These are phyloP conservation scores for Bembecia ichneumoniformis DNA, from an alignment of 2,888 invertebrate species.

Conservation along the genomic window DNA sequence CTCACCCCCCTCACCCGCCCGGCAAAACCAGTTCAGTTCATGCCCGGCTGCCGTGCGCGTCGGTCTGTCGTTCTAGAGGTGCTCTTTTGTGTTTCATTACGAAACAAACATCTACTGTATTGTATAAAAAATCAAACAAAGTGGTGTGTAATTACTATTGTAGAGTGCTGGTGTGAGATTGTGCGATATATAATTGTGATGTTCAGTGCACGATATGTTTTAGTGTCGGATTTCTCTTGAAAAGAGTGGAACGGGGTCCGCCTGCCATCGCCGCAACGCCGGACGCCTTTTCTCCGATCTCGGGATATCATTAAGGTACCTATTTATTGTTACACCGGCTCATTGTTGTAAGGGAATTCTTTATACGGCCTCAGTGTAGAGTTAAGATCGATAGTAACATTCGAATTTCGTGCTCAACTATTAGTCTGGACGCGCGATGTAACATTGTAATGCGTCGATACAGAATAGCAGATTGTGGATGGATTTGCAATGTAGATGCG, in stretches of 20 bases:
- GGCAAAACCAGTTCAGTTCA: constrained; percentile 67
- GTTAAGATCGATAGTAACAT: constrained; percentile 61
- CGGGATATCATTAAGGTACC: constrained; percentile 71
- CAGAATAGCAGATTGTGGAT: constrained; percentile 48
- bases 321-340: constrained; percentile 68
- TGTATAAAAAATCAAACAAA: constrained; percentile 53
- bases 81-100: constrained; percentile 49
- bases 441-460: constrained; percentile 40
- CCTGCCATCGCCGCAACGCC: constrained; percentile 50
- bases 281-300: constrained; percentile 68
- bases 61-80: constrained; percentile 32
- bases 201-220: constrained; percentile 51
- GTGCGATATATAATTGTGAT: constrained; percentile 59
- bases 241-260: constrained; percentile 58
- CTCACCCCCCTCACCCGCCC: constrained; percentile 30
- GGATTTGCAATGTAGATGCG: constrained; percentile 65
- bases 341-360: constrained; percentile 69
- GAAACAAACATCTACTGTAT: constrained; percentile 56
- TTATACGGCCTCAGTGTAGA: constrained; percentile 56
- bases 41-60: constrained; percentile 66
- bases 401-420: constrained; percentile 36
- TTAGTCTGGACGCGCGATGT: constrained; percentile 21
- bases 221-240: constrained; percentile 62
- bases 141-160: constrained; percentile 60
- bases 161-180: constrained; percentile 60